phyloP scores from a whole-genome alignment of 30 jellyfish, hydroid and myxozoan genomes.

The Hydra vulgaris region DNA sequence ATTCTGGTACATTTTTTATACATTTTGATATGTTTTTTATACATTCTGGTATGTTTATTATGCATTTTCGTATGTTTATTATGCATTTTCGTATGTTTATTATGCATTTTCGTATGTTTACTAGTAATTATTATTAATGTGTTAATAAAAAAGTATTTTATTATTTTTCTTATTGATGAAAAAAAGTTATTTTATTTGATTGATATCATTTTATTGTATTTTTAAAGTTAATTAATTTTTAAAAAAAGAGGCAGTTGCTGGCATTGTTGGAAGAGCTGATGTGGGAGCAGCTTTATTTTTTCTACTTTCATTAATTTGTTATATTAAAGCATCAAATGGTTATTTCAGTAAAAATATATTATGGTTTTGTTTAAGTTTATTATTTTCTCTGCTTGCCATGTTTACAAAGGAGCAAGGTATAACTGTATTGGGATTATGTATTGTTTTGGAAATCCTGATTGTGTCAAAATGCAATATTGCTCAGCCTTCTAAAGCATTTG shows the following conservation, averaged over 20 bases:
- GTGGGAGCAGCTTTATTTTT: constrained; percentile 65
- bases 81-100: no score
- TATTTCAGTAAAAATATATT: constrained; percentile 5
- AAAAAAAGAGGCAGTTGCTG: constrained; percentile 98
- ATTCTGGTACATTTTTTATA: no score
- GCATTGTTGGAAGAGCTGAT: constrained; percentile 97
- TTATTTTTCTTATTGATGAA: no score
- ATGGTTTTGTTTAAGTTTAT: constrained; percentile 25
- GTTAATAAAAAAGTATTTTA: no score
- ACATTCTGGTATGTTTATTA: no score
- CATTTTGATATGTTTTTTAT: no score
- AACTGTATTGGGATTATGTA: constrained; percentile 66
- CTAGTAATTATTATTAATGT: no score
- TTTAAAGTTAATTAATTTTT: no score
- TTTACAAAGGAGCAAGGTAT: constrained; percentile 75
- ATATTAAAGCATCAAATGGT: constrained; percentile 26
- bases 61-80: no score
- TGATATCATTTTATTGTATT: no score
- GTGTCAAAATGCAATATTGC: constrained; percentile 28
- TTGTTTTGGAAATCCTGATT: constrained; percentile 50
- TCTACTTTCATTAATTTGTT: constrained; percentile 32
- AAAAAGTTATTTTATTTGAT: background rate
- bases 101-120: no score
- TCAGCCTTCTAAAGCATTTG: constrained; percentile 7
- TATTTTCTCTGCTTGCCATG: constrained; percentile 38